Conservation (phyloP, 1,140 invertebrate genomes). For the Drosophila watanabei region DNA sequence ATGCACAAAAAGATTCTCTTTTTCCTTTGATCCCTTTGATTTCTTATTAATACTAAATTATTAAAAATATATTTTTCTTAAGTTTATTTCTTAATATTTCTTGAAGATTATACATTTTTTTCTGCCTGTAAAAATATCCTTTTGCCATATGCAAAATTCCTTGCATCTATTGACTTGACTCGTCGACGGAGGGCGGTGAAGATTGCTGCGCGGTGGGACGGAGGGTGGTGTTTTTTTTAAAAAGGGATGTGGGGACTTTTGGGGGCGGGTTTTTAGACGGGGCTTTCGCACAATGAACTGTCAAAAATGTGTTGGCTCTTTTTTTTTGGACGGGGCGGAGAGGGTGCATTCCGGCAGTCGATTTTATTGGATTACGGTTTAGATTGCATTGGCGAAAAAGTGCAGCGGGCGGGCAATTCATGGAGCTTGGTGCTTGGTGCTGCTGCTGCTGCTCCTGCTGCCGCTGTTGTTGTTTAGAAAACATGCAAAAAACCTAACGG, state of each 20-base stretch:
- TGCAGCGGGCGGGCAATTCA: slow-evolving; percentile 39
- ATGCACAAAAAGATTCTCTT: too few relatives aligned
- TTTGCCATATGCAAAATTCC: slow-evolving; percentile 47
- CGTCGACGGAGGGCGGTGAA: slow-evolving; percentile 8
- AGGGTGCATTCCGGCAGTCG: slow-evolving; percentile 69
- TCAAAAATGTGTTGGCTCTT: slow-evolving; percentile 66
- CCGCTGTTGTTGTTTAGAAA: slow-evolving; percentile 72
- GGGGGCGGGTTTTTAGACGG: slow-evolving; percentile 18
- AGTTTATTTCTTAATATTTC: too few relatives aligned
- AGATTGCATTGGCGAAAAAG: slow-evolving; percentile 76
- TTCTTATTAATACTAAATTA: too few relatives aligned
- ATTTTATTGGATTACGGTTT: slow-evolving; percentile 84
- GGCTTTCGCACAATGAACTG: slow-evolving; percentile 69
- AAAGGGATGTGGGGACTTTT: not conserved
- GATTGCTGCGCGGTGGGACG: slow-evolving; percentile 21
- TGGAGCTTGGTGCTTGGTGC: slow-evolving; percentile 3
- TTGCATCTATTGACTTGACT: slow-evolving; percentile 66
- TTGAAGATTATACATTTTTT: not conserved
- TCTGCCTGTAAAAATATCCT: not conserved
- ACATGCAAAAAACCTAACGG: slow-evolving; percentile 74
- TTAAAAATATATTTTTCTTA: too few relatives aligned
- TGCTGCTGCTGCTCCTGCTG: not conserved
- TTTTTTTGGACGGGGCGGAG: slow-evolving; percentile 17
- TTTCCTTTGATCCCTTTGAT: too few relatives aligned
- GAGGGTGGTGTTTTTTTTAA: not conserved